Evolutionary conservation across 2,888 invertebrate species (phyloP).

Genomic region (Melipona beecheii): DNA sequence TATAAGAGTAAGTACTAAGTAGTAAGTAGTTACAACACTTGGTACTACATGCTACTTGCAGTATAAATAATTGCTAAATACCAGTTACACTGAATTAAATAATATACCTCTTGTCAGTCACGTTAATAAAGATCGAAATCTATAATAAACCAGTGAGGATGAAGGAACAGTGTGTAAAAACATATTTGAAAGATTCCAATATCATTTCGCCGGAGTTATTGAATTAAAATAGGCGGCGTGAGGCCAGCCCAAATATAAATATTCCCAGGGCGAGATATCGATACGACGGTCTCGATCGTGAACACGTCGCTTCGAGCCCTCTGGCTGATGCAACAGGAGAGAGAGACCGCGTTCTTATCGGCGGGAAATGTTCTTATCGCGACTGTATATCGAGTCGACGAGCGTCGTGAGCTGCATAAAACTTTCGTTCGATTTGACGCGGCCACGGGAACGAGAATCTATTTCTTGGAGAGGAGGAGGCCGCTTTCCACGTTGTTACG

Average conservation of each 20-base stretch:
- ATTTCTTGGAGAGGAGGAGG: constrained; percentile 48
- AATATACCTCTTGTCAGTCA: not conserved
- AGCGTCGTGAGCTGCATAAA: constrained; percentile 66
- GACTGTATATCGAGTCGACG: constrained; percentile 63
- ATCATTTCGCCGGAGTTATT: constrained; percentile 22
- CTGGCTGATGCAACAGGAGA: constrained; percentile 45
- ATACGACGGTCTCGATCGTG: constrained; percentile 31
- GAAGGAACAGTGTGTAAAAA: not conserved
- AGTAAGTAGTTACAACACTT: no score
- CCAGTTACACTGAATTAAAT: no score
- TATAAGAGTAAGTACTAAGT: no score
- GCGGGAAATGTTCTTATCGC: constrained; percentile 66
- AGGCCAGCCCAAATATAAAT: constrained; percentile 23
- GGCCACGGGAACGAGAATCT: constrained; percentile 56
- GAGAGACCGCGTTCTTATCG: constrained; percentile 51
- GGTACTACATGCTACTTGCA: no score
- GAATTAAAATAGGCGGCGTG: constrained; percentile 27
- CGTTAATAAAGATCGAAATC: not conserved
- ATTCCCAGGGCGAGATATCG: constrained; percentile 48
- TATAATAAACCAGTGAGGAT: no score
- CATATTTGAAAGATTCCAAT: not conserved
- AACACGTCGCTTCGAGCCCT: constrained; percentile 28
- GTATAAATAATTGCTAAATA: no score
- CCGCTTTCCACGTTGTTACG: constrained; percentile 61
- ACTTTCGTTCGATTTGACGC: constrained; percentile 60